phyloP scores from a whole-genome alignment of 1,140 invertebrate species.

The Araneus ventricosus region DNA sequence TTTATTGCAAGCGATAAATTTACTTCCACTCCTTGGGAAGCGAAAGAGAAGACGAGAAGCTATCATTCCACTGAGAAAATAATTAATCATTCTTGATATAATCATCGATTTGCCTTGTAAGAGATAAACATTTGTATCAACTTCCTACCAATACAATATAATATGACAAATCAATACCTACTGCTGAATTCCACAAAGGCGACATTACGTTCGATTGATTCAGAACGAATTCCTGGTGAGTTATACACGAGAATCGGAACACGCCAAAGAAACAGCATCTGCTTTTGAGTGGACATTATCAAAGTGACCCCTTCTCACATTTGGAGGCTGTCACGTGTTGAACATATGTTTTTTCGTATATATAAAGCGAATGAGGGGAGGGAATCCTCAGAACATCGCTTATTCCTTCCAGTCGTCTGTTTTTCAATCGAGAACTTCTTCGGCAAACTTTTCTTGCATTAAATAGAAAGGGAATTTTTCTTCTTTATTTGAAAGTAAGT shows the following conservation, averaged over 20 bases:
- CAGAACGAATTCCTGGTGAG: not conserved
- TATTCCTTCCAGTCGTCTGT: not conserved
- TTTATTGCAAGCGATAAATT: too few species aligned
- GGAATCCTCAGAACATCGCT: not conserved
- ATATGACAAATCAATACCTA: not conserved
- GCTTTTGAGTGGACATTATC: constrained; percentile 36
- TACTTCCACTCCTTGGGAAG: too few species aligned
- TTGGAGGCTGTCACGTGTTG: constrained; percentile 33
- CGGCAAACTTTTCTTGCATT: not conserved
- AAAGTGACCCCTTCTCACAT: constrained; percentile 31
- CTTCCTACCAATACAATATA: not conserved
- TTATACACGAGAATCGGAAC: not conserved
- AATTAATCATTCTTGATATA: too few species aligned
- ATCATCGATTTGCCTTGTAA: too few species aligned
- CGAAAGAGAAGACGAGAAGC: too few species aligned
- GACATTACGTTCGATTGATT: constrained; percentile 1
- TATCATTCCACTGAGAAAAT: too few species aligned
- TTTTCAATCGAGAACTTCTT: not conserved
- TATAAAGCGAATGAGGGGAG: not conserved
- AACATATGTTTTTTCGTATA: constrained; percentile 27
- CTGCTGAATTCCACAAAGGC: not conserved
- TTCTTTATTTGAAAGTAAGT: not conserved
- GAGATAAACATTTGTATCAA: not conserved
- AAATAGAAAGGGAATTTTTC: not conserved
- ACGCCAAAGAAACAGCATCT: constrained; percentile 43